Percentiles rank a stretch among this genome's conserved stretches.
Conservation (phyloP, 2,113 vertebrate species). For the Plestiodon gilberti region DNA sequence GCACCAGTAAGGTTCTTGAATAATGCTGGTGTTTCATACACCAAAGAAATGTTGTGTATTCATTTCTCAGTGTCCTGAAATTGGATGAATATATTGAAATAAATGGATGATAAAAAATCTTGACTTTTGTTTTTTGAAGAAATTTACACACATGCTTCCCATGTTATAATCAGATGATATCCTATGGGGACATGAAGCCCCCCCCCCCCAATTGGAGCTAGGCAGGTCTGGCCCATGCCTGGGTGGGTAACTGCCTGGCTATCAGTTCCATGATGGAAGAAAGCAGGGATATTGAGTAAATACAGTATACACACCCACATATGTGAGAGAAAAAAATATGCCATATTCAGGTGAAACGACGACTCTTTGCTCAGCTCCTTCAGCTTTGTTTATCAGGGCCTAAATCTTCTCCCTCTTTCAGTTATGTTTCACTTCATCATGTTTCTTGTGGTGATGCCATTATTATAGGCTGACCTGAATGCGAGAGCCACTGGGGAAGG, state of each 20-base stretch:
- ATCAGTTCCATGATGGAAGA: no score
- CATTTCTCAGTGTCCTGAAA: neutral
- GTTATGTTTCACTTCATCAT: slow-evolving; percentile 45
- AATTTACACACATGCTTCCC: no score
- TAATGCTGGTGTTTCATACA: neutral
- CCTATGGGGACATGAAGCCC: no score
- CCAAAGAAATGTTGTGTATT: neutral
- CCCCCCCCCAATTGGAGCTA: no score
- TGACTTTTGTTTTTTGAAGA: neutral
- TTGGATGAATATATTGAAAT: neutral
- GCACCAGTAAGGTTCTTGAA: neutral
- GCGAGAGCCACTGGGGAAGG: slow-evolving; percentile 62
- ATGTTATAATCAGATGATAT: no score
- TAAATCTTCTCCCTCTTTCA: slow-evolving; percentile 23
- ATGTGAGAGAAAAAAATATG: neutral
- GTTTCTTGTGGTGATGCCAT: slow-evolving; percentile 27
- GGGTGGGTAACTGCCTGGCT: no score
- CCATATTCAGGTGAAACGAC: neutral
- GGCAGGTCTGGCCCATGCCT: no score
- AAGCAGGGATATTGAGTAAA: no score
- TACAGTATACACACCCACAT: no score
- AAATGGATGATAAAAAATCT: neutral
- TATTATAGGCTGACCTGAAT: slow-evolving; percentile 57
- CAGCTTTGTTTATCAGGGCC: neutral
- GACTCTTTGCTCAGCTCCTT: neutral